Evolutionary conservation across 2,113 vertebrate species (phyloP), one percentile per base, ranked within the genome.

Genomic region (Ciconia boyciana): DNA sequence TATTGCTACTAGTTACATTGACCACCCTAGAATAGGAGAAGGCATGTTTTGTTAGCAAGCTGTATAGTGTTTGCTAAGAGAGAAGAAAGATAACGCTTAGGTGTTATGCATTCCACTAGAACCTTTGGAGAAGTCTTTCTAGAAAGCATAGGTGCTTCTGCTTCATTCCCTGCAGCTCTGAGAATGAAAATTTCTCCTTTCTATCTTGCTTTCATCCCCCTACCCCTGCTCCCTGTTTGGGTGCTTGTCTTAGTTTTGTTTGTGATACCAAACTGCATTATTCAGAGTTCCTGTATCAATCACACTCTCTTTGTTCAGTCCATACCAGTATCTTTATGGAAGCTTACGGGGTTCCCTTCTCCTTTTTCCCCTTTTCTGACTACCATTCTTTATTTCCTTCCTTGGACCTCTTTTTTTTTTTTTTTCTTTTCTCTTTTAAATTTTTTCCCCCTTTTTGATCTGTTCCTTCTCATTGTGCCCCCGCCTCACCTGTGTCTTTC

Each of bases 161-260:
- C 76, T 83, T 9, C 43, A 83, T 87, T 66, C 79, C 28, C 51
- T 75, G 46, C 57, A 78, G 12, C 25, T 89, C 51, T 80, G 25
- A 87, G 16, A 21, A 9, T 61, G 58, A 65, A 43, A 52, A 44
- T 54, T 49, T 65, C 25, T 79, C 36, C 34, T 49, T 44, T 72
- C 7, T 26, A 1, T 13, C 39, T 83, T 55, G 24, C 44, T 80
- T 85, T 77, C 2, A 1, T 34, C 7, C 2, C 2, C 1, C 3
- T 44, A 17, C 9, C 7, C 6, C 44, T 75, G 19, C 41, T 82
- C n/a, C n/a, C 44, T 65, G 28, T 80, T 76, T 69, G 71, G 17
- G 32, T 70, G 28, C 69, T 83, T 90, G 9, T 55, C 52, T 79
- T 77, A 82, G 28, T 79, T 52, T 75, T 71, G 10, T 85, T 90